Evolutionary conservation across 1,140 invertebrate species (phyloP).

Genomic region (Papilio helenus): DNA sequence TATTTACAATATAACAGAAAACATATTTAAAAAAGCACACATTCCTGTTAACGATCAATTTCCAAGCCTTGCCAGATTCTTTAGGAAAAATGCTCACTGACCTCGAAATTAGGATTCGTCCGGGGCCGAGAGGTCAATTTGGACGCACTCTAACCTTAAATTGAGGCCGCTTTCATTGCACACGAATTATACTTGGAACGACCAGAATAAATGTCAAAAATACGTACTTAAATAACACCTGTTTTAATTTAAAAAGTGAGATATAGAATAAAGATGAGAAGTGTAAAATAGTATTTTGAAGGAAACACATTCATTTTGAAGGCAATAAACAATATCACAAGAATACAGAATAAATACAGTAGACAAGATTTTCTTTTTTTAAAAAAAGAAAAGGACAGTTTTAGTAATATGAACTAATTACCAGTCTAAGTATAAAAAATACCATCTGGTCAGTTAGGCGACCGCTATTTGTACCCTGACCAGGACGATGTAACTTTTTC

Average conservation of each 20-base stretch:
- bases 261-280: too few species aligned
- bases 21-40: slow-evolving; percentile 29
- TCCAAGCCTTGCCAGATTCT: slow-evolving; percentile 38
- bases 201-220: slow-evolving; percentile 60
- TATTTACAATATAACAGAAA: too few species aligned
- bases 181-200: slow-evolving; percentile 63
- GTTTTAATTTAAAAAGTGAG: neutral
- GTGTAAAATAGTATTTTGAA: too few species aligned
- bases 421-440: neutral
- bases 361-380: too few species aligned
- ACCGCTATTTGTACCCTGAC: neutral
- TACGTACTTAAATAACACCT: slow-evolving; percentile 53
- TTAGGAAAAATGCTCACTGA: slow-evolving; percentile 61
- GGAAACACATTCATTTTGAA: too few species aligned
- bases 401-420: too few species aligned
- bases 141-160: slow-evolving; percentile 60
- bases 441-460: neutral
- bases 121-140: slow-evolving; percentile 59
- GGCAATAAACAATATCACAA: too few species aligned
- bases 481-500: slow-evolving; percentile 30
- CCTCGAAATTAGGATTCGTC: slow-evolving; percentile 59
- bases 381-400: too few species aligned
- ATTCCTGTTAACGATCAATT: slow-evolving; percentile 3
- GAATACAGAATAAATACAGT: too few species aligned
- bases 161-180: slow-evolving; percentile 42